Evolutionary conservation across 2,113 vertebrate species (phyloP).

Genomic region (Ctenodactylus gundi): DNA sequence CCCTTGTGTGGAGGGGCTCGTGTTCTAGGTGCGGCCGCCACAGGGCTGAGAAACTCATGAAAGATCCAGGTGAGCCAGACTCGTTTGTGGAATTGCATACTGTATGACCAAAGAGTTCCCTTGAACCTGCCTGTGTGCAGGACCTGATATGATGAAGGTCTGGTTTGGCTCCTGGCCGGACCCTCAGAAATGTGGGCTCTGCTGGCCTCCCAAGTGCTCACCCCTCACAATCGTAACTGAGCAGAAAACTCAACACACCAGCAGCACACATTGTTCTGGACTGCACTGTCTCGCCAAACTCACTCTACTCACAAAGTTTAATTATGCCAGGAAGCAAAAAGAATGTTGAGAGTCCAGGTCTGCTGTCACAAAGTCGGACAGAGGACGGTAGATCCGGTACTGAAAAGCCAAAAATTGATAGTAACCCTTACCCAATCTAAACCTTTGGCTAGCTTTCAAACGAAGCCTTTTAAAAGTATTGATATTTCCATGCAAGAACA

Average conservation of each 20-base stretch:
- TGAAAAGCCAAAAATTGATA: not conserved
- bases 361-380: not conserved
- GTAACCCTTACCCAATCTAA: accelerated
- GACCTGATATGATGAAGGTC: not conserved
- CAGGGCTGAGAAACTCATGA: not conserved
- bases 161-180: not conserved
- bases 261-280: not conserved
- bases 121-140: not conserved
- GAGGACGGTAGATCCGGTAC: not conserved
- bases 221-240: accelerated
- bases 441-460: not conserved
- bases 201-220: not conserved
- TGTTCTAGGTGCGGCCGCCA: accelerated
- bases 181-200: not conserved
- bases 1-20: accelerated
- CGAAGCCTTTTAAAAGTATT: not conserved
- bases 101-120: not conserved
- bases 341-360: not conserved
- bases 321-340: not conserved
- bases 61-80: not conserved
- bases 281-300: not conserved
- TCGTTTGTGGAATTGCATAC: accelerated
- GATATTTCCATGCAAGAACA: not conserved
- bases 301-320: not conserved
- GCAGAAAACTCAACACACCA: not conserved